Evolutionary conservation across 2,113 vertebrate genomes (phyloP), one percentile per base, ranked within the genome.

Genomic region (Platysteira castanea): DNA sequence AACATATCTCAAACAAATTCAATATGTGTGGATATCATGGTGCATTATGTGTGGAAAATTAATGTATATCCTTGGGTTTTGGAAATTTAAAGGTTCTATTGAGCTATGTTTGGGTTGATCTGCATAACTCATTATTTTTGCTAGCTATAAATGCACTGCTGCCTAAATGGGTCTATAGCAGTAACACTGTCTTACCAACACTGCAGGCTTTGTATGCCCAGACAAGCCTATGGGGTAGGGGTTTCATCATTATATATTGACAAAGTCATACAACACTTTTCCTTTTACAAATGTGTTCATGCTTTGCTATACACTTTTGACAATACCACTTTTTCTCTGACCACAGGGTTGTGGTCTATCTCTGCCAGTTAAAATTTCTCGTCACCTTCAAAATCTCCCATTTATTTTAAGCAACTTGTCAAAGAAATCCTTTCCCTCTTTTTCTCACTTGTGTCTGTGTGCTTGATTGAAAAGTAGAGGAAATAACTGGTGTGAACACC

Each of bases 361-460:
- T 84, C 64, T 69, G 35, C 42, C 46, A 70, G 33, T 67, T 54
- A 63, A 33, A 84, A 69, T 84, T 76, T 84, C 77, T 91, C 44
- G n/a, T 31, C 57, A 89, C 73, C 74, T 82, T 76, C 65, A 89
- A 89, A 78, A 64, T 75, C 37, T 87, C 52, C 41, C n/a, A 52
- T 90, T 89, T 95, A 81, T 93, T 94, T 93, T 88, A 87, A 93
- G 71, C 28, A 85, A 52, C 54, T 73, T 86, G 54, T 82, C 57
- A 95, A 82, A 78, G 21, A 87, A 92, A 84, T 56, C 1, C 0
- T 78, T 92, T 60, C 74, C 52, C 35, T 87, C 39, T 75, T 90
- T 87, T 95, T 93, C 86, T 85, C 93, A 89, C 93, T 89, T 69
- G 35, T 73, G 49, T 46, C 61, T 91, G 37, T 49, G 59, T 70